A percentile compares a stretch with the other conserved stretches of the same genome.
Evolutionary conservation across 1,140 invertebrate species (phyloP).

Genomic region (Eubasilissa regina): DNA sequence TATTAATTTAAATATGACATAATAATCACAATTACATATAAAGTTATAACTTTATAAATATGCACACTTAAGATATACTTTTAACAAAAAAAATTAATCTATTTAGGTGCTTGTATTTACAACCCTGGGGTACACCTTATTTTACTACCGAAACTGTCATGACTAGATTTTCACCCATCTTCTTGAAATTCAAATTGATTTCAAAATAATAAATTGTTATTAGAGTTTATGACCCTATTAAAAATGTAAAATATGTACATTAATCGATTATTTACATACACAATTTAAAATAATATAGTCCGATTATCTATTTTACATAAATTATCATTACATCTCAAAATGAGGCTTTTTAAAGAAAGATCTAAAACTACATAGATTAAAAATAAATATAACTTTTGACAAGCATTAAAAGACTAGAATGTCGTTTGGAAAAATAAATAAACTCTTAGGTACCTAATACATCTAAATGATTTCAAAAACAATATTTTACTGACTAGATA

Average conservation of each 20-base stretch:
- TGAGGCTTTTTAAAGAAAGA: too few relatives aligned
- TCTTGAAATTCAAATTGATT: constrained; percentile 13
- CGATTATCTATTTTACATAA: too few relatives aligned
- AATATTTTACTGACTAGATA: too few relatives aligned
- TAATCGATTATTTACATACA: too few relatives aligned
- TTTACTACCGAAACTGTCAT: constrained; percentile 34
- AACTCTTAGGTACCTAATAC: neutral
- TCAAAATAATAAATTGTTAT: neutral
- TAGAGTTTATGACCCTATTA: too few relatives aligned
- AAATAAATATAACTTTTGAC: neutral
- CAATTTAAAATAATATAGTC: too few relatives aligned
- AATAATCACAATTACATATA: constrained; percentile 3
- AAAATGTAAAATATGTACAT: too few relatives aligned
- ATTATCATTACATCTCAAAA: too few relatives aligned
- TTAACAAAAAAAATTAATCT: neutral
- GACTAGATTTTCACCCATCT: constrained; percentile 58
- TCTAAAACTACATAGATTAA: neutral
- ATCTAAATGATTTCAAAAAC: too few relatives aligned
- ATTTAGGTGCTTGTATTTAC: constrained; percentile 54
- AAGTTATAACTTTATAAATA: neutral
- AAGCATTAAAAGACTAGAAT: neutral
- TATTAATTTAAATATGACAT: neutral
- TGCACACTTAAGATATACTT: neutral
- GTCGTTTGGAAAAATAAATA: neutral
- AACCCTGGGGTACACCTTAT: constrained; percentile 46